These are phyloP conservation scores for Diplodus puntazzo DNA, from an alignment of 2,797 vertebrate species.

Conservation along the genomic window DNA sequence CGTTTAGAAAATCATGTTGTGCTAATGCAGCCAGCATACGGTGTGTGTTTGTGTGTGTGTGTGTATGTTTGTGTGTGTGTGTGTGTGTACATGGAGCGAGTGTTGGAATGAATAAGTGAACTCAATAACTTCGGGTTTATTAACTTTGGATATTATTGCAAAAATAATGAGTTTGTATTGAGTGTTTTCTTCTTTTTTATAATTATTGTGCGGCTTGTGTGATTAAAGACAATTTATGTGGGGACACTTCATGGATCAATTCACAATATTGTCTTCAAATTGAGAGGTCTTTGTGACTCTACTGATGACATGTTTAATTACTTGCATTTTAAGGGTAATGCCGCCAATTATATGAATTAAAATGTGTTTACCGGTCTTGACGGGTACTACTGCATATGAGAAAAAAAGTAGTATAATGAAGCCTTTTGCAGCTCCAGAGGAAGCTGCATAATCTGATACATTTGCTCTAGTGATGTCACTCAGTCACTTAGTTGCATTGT, in stretches of 20 bases:
- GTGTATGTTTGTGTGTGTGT: background rate
- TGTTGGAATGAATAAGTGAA: slow-evolving; percentile 13
- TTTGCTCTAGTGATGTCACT: too few relatives aligned
- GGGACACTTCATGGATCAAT: slow-evolving; percentile 7
- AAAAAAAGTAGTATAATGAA: too few relatives aligned
- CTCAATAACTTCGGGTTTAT: slow-evolving; percentile 3
- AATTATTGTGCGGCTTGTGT: background rate
- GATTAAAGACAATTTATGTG: background rate
- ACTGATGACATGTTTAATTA: background rate
- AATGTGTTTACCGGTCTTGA: too few relatives aligned
- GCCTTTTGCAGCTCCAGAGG: too few relatives aligned
- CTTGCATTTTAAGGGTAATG: too few relatives aligned
- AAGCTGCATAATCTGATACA: too few relatives aligned
- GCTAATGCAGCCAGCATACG: slow-evolving; percentile 42
- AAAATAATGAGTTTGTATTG: slow-evolving; percentile 12
- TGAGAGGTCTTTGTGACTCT: background rate
- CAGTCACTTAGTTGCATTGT: too few relatives aligned
- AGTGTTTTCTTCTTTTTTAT: background rate
- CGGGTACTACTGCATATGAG: too few relatives aligned
- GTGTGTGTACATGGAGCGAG: background rate
- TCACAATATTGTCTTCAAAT: slow-evolving; percentile 7
- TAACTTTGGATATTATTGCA: slow-evolving; percentile 17
- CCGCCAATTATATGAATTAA: too few relatives aligned
- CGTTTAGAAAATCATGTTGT: slow-evolving; percentile 50
- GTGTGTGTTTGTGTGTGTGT: background rate